These are phyloP conservation scores for Desoria tigrina DNA, from an alignment of 2,888 invertebrate species.

Conservation along the genomic window DNA sequence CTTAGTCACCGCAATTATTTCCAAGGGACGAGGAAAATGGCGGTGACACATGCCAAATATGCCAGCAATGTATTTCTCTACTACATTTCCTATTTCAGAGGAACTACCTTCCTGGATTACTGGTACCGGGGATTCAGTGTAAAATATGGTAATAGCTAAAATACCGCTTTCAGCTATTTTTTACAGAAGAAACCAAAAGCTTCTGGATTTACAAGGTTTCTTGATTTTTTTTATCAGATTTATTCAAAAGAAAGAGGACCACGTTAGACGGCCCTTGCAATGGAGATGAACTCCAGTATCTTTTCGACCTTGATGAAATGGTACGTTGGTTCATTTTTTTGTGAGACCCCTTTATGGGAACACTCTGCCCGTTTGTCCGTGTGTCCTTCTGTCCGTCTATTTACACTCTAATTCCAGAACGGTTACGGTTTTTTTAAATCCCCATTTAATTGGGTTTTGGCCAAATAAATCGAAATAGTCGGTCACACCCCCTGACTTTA, in stretches of 20 bases:
- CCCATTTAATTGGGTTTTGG: too few species aligned
- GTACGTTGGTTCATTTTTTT: background rate
- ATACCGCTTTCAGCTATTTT: too few species aligned
- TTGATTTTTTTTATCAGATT: too few species aligned
- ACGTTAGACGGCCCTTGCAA: background rate
- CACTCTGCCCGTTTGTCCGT: too few species aligned
- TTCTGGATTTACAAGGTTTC: too few species aligned
- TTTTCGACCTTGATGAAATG: conserved; percentile 18
- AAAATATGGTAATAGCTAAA: background rate
- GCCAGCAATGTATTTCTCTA: conserved; percentile 35
- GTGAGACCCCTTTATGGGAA: too few species aligned
- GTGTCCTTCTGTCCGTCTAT: too few species aligned
- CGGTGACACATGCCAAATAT: conserved; percentile 25
- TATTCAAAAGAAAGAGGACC: too few species aligned
- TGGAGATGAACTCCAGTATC: conserved; percentile 14
- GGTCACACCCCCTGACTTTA: too few species aligned
- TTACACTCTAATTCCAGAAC: too few species aligned
- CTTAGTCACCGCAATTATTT: conserved; percentile 39
- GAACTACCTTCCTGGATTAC: conserved; percentile 38
- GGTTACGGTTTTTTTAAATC: too few species aligned
- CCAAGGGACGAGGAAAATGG: conserved; percentile 41
- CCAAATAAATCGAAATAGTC: too few species aligned
- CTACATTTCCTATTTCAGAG: conserved; percentile 39
- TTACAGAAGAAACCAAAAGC: background rate
- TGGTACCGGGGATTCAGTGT: background rate